Evolutionary conservation across 2,113 vertebrate genomes (phyloP).

Genomic region (Sporophila hypoxantha): DNA sequence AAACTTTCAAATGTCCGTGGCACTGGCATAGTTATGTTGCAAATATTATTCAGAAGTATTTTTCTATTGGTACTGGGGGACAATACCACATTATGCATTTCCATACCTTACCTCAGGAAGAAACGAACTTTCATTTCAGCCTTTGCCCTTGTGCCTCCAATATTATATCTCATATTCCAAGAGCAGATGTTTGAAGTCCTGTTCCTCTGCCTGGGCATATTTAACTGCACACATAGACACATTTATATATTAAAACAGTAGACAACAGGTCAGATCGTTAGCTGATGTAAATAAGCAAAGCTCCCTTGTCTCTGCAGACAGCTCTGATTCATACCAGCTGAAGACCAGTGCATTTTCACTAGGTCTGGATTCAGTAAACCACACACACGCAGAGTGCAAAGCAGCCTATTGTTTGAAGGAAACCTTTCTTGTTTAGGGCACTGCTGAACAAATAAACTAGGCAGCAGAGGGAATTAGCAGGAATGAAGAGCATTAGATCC

Average conservation of each 20-base stretch:
- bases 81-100: neutral
- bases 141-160: neutral
- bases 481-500: constrained; percentile 49
- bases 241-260: neutral
- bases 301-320: neutral
- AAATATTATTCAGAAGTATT: neutral
- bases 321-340: constrained; percentile 42
- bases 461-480: constrained; percentile 42
- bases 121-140: neutral
- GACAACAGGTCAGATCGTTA: neutral
- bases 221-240: neutral
- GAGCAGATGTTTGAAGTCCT: neutral
- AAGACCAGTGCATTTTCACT: constrained; percentile 13
- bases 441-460: constrained; percentile 50
- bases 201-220: neutral
- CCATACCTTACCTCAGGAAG: neutral
- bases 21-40: neutral
- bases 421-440: constrained; percentile 48
- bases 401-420: constrained; percentile 38
- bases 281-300: constrained; percentile 7
- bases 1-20: neutral
- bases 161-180: neutral
- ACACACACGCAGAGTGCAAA: constrained; percentile 35
- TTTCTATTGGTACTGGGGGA: neutral
- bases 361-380: constrained; percentile 52